A percentile compares a stretch with the other conserved stretches of the same genome.
Evolutionary conservation across 2,797 vertebrate genomes (phyloP).

Genomic region (Epinephelus awoara): DNA sequence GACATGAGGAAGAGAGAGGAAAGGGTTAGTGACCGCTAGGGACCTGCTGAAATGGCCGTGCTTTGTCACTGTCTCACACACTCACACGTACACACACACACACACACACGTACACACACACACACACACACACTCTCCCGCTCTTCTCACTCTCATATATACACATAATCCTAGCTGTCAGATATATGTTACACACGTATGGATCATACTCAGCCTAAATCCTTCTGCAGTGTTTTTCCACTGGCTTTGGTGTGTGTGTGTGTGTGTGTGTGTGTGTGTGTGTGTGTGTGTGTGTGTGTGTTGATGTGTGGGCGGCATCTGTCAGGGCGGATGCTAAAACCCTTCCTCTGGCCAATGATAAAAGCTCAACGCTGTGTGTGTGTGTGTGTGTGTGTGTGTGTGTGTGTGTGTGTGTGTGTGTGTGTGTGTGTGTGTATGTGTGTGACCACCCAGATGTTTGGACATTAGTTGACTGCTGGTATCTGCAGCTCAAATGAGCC

Average conservation of each 20-base stretch:
- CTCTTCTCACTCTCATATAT: slow-evolving; percentile 56
- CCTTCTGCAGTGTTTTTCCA: slow-evolving; percentile 56
- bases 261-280: slow-evolving; percentile 28
- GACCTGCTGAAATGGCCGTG: slow-evolving; percentile 57
- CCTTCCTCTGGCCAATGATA: slow-evolving; percentile 74
- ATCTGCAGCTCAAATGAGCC: slow-evolving; percentile 75
- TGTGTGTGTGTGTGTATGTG: slow-evolving; percentile 30
- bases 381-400: slow-evolving; percentile 29
- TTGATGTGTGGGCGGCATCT: slow-evolving; percentile 60
- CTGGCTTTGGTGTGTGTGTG: slow-evolving; percentile 19
- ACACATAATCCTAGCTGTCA: slow-evolving; percentile 79
- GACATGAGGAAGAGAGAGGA: slow-evolving; percentile 24
- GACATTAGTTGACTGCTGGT: slow-evolving; percentile 74
- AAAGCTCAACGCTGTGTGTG: slow-evolving; percentile 57
- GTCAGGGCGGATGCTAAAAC: slow-evolving; percentile 69
- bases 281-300: slow-evolving; percentile 35
- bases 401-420: slow-evolving; percentile 29
- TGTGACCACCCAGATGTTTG: slow-evolving; percentile 67
- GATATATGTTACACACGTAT: slow-evolving; percentile 72
- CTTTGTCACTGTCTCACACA: slow-evolving; percentile 70
- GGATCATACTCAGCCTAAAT: slow-evolving; percentile 73
- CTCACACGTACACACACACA: slow-evolving; percentile 17
- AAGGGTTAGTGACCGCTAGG: slow-evolving; percentile 49
- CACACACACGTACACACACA: slow-evolving; percentile 28
- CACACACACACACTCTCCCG: slow-evolving; percentile 20